Evolutionary conservation across 2,797 vertebrate species (phyloP), one percentile per base, ranked within the genome.

Genomic region (Characodon lateralis): DNA sequence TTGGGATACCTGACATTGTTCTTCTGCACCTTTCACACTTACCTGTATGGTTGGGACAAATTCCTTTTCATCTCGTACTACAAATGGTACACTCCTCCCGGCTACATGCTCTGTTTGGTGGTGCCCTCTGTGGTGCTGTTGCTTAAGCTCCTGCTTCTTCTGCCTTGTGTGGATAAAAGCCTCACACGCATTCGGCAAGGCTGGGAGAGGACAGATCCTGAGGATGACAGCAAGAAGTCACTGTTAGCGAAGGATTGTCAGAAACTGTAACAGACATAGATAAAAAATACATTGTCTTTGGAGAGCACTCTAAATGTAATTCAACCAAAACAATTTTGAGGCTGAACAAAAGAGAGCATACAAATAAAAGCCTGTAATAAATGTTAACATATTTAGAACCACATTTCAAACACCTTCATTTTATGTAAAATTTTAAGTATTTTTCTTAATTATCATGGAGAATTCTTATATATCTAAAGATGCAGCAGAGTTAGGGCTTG

Each of bases 111-210:
- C 43, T 93, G 95, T 1, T 95, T 99, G 72, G 89, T 97, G 56
- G 66, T 97, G 76, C 97, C 98, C 0, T 97, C 97, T 24, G 78
- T 93, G 10, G 96, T 98, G 70, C 83, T 99, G 83, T 89, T 96
- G 74, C 87, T 97, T 59, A 99, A 97, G 90, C 85, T 95, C 26
- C 86, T 98, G 75, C 94, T 99, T 24, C 79, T 98, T 83, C 84
- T 96, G 22, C 98, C 98, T 0, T 99, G 97, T 20, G 65, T 99
- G 73, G 96, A 98, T 89, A 95, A 87, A 68, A 93, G 87, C 12
- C 93, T 99, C 72, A 96, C 89, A 0, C 91, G 78, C 76, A 98
- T 99, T 80, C 96, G 97, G 22, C 97, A 98, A 80, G 98, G 98
- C 53, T 98, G 97, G 97, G 97, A 98, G 90, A 96, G 96, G 83